A percentile compares a stretch with the other conserved stretches of the same genome.
Conservation (phyloP, 2,797 vertebrate genomes). For the Oreonectes daqikongensis region DNA sequence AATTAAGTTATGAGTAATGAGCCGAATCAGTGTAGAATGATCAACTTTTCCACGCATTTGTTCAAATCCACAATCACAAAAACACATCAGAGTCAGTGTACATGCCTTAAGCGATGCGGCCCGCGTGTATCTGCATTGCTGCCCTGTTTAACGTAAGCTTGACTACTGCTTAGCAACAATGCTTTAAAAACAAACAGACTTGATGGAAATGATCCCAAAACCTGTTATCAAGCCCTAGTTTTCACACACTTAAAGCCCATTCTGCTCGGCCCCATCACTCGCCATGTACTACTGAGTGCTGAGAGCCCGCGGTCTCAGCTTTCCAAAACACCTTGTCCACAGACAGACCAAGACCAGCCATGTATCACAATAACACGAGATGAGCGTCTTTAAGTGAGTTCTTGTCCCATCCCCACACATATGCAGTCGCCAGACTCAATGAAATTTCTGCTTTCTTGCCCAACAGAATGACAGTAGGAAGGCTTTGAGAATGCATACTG, state of each 20-base stretch:
- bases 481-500: conserved; percentile 7
- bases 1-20: not conserved
- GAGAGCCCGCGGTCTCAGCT: conserved; percentile 78
- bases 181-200: conserved; percentile 68
- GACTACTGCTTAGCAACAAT: conserved; percentile 75
- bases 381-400: not conserved
- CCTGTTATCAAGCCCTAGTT: conserved; percentile 82
- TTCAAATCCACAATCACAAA: not conserved
- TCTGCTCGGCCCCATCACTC: conserved; percentile 82
- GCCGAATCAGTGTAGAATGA: not conserved
- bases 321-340: conserved; percentile 86
- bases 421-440: not conserved
- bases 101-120: not conserved
- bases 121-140: not conserved
- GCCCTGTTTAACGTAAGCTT: conserved; percentile 72
- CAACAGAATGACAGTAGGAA: not conserved
- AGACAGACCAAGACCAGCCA: conserved; percentile 58
- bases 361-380: conserved; percentile 8
- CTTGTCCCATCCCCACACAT: not conserved
- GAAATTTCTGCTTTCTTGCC: not conserved
- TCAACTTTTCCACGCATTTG: not conserved
- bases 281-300: conserved; percentile 79
- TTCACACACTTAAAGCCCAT: conserved; percentile 81
- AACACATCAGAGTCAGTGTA: not conserved
- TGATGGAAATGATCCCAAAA: conserved; percentile 81